Conservation (phyloP, 2,888 invertebrate genomes). For the Trichogramma evanescens region DNA sequence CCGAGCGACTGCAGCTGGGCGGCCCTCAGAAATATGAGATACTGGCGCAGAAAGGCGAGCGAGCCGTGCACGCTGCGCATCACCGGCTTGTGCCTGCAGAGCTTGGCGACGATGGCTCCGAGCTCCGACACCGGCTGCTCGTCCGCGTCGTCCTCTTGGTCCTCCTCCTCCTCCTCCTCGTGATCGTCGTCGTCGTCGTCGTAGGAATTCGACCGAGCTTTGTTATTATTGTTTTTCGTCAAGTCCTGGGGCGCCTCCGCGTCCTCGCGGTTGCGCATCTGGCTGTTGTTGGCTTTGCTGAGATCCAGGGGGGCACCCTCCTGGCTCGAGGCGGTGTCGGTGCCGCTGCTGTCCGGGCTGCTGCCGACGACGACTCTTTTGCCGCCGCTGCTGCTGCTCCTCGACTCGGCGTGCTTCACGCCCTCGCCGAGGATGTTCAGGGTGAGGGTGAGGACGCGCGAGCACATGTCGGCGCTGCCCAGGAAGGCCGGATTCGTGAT, state of each 20-base stretch:
- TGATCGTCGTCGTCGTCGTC: not conserved
- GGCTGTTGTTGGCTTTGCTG: constrained; percentile 11
- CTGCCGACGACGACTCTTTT: not conserved
- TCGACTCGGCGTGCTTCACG: too few relatives aligned
- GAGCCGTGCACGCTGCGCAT: constrained; percentile 44
- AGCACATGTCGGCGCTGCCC: too few relatives aligned
- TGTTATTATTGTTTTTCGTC: not conserved
- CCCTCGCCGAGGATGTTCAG: too few relatives aligned
- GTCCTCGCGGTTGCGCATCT: constrained; percentile 1
- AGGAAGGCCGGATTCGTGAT: too few relatives aligned
- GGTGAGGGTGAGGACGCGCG: too few relatives aligned
- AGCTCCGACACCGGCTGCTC: not conserved
- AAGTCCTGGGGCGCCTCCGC: not conserved
- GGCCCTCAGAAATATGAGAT: too few relatives aligned
- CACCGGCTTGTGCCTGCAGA: not conserved
- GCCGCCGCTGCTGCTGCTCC: too few relatives aligned
- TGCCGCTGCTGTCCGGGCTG: constrained; percentile 2
- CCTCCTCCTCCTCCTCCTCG: constrained; percentile 1
- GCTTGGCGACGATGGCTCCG: constrained; percentile 22
- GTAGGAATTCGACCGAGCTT: not conserved
- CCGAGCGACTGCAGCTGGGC: too few relatives aligned
- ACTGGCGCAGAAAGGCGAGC: too few relatives aligned
- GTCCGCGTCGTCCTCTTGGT: not conserved
- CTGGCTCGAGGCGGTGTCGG: constrained; percentile 22
- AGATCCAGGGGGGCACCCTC: constrained; percentile 20